Base-by-base conservation (phyloP, 2,113 vertebrate species). In the Tychaedon coryphoeus region DNA sequence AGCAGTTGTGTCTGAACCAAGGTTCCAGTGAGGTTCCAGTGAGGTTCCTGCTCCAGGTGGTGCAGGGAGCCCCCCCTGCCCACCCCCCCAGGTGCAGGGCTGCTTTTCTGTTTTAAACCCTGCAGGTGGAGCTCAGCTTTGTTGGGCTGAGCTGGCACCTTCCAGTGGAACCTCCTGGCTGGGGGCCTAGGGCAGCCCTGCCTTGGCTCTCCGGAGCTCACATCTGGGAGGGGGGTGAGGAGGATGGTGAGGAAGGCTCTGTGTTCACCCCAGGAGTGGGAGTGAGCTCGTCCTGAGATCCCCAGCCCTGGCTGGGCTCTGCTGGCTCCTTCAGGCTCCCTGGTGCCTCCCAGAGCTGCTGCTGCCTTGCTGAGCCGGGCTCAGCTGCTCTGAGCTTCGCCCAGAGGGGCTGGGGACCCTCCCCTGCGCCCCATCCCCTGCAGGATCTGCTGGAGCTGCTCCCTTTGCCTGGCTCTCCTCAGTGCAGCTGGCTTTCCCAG, bases 1-100 rank as follows among this genome's bases (percentile, higher is more conserved):
- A 51, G 93, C 64, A 43, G 95, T 87, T 93, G 3, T 10, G 51
- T 91, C 48, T 75, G 94, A 96, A 83, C 66, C 86, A 11, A 83
- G 92, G 92, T 33, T 74, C 10, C 70, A 45, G 56, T 14, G 66
- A 83, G 92, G 92, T 33, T 74, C 10, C 70, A 45, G 56, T 14
- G 66, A 48, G 45, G 77, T 12, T 57, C 7, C 66, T 36, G 91
- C 18, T 61, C 33, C 28, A 12, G 69, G 22, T 43, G 13, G 0
- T 4, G 10, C 86, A 58, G 86, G 90, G 87, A 95, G 48, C 86
- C 42, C 62, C n/a, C 54, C 56, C 83, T 33, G 71, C 50, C 73
- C 53, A 0, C 38, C 26, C 91, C 81, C 60, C 9, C 5, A 70
- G 91, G 28, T 87, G 58, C 40, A 75, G 80, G 28, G 91, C 80